Evolutionary conservation across 2,888 invertebrate species (phyloP).

Genomic region (Trissoscelio sp.): DNA sequence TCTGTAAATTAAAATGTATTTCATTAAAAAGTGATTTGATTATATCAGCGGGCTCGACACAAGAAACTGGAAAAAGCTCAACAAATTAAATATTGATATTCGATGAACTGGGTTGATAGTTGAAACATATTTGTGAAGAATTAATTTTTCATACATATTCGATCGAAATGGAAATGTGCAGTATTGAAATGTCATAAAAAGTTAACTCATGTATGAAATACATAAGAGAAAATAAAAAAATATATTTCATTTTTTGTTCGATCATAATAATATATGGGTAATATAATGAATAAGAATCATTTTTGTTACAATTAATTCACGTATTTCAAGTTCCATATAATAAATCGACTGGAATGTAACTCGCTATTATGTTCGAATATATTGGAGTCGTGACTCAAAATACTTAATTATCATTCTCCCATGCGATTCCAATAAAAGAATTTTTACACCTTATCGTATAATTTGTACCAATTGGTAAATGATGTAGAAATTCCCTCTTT

Average conservation of each 20-base stretch:
- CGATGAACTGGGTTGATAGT: background rate
- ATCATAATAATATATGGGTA: too few relatives aligned
- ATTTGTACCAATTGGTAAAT: constrained; percentile 21
- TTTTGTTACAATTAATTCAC: background rate
- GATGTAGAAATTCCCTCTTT: constrained; percentile 1
- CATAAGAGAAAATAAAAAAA: background rate
- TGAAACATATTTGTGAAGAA: background rate
- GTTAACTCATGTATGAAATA: background rate
- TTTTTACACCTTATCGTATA: constrained; percentile 15
- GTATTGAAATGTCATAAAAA: background rate
- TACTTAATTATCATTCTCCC: constrained; percentile 11
- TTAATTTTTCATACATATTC: background rate
- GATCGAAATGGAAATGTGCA: background rate
- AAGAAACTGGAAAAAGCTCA: background rate
- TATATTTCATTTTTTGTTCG: too few relatives aligned
- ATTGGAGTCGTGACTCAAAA: constrained; percentile 16
- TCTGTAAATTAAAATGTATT: too few relatives aligned
- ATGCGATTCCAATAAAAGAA: background rate
- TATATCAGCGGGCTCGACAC: too few relatives aligned
- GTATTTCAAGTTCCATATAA: background rate
- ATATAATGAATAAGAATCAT: background rate
- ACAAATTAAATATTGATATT: background rate
- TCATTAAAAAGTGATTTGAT: too few relatives aligned
- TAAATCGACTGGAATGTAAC: background rate
- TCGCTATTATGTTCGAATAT: constrained; percentile 7